A percentile compares a stretch with the other conserved stretches of the same genome.
phyloP scores from a whole-genome alignment of 2,797 vertebrate genomes.

The Siniperca undulata region DNA sequence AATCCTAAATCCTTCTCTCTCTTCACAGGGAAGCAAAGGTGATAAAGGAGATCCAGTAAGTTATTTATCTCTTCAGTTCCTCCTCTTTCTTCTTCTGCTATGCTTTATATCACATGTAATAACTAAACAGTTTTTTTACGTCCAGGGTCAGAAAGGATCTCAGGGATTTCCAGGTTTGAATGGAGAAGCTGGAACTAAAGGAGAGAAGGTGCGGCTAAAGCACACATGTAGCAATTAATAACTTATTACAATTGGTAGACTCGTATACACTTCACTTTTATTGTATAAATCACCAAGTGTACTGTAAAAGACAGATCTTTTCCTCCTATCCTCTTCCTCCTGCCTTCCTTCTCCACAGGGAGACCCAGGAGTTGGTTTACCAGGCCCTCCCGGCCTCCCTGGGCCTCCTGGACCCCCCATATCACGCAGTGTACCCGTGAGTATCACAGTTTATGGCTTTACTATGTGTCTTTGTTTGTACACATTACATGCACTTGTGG shows the following conservation, averaged over 20 bases:
- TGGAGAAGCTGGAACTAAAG: conserved; percentile 84
- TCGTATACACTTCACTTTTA: not conserved
- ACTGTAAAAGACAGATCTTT: not conserved
- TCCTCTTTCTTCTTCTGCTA: not conserved
- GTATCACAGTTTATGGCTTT: conserved; percentile 21
- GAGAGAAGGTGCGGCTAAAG: conserved; percentile 84
- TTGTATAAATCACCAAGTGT: not conserved
- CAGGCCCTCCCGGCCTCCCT: conserved; percentile 85
- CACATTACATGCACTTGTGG: not conserved
- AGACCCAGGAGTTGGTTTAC: conserved; percentile 79
- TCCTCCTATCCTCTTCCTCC: not conserved
- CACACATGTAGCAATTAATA: not conserved
- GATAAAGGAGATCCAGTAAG: conserved; percentile 77
- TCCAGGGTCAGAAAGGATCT: conserved; percentile 82
- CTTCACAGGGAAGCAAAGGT: conserved; percentile 76
- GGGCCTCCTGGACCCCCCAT: conserved; percentile 81
- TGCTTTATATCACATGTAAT: not conserved
- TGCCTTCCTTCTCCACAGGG: conserved; percentile 74
- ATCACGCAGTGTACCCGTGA: conserved; percentile 79
- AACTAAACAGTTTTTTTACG: not conserved
- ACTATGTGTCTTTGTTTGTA: not conserved
- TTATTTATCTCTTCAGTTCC: not conserved
- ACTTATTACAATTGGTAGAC: not conserved
- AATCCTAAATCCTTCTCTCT: conserved; percentile 11
- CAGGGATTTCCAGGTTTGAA: conserved; percentile 79